Evolutionary conservation across 2,113 vertebrate species (phyloP).

Genomic region (Conger conger): DNA sequence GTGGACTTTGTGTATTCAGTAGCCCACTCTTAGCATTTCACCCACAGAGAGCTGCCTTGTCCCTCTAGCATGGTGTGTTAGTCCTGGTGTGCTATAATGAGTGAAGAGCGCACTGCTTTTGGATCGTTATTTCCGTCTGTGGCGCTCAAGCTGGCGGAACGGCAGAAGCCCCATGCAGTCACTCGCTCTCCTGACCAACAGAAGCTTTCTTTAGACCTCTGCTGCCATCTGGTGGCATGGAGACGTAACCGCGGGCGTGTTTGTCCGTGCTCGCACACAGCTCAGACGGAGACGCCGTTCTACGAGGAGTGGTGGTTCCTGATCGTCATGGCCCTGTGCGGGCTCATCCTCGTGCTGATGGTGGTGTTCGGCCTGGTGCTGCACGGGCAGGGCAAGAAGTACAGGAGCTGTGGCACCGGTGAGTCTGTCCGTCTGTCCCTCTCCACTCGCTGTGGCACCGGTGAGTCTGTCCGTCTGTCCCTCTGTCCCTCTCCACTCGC

Average conservation of each 20-base stretch:
- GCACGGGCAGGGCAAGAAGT: conserved; percentile 84
- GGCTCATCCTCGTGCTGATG: conserved; percentile 85
- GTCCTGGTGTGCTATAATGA: neutral
- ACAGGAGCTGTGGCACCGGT: conserved; percentile 85
- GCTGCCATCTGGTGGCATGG: conserved; percentile 47
- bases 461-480: neutral
- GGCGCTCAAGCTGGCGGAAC: neutral
- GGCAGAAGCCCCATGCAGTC: neutral
- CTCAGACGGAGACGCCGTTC: conserved; percentile 82
- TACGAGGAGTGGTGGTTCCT: conserved; percentile 99
- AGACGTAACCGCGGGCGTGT: conserved; percentile 16
- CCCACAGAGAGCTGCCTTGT: neutral
- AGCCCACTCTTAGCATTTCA: neutral
- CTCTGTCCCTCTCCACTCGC: neutral
- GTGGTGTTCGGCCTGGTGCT: conserved; percentile 84
- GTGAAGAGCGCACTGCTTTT: neutral
- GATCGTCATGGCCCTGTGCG: conserved; percentile 86
- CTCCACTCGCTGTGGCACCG: no score
- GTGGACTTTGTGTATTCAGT: neutral
- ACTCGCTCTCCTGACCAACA: neutral
- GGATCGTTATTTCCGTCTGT: neutral
- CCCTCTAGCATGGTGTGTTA: neutral
- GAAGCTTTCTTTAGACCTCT: conserved; percentile 23
- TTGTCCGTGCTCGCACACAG: conserved; percentile 59
- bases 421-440: conserved; percentile 18